These are phyloP conservation scores for Melanerpes aurifrons DNA, from an alignment of 2,113 vertebrate genomes.

Conservation along the genomic window DNA sequence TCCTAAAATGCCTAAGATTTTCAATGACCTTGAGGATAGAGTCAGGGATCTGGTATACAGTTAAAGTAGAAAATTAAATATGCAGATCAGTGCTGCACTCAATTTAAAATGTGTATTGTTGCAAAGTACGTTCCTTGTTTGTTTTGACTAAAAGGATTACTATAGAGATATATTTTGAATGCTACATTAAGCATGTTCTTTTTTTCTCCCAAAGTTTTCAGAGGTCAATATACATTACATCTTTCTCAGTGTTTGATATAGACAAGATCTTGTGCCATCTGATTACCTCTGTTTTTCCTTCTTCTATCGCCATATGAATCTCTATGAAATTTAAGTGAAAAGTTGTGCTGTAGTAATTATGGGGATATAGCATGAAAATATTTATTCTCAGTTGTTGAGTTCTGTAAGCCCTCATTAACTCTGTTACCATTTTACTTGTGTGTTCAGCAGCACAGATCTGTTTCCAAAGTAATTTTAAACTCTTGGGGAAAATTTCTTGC, in stretches of 20 bases:
- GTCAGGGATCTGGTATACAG: background rate
- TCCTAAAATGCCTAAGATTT: background rate
- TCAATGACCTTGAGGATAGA: background rate
- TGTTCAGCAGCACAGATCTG: background rate
- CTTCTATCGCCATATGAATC: background rate
- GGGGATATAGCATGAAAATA: background rate
- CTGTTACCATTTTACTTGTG: background rate
- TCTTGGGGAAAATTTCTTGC: background rate
- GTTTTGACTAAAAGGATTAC: background rate
- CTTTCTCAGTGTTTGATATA: background rate
- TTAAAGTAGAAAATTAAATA: conserved; percentile 8
- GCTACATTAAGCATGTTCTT: background rate
- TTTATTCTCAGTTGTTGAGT: background rate
- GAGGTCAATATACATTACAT: background rate
- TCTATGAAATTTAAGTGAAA: background rate
- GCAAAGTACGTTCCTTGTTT: background rate
- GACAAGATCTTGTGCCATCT: background rate
- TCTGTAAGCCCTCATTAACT: background rate
- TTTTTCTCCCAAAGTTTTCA: background rate
- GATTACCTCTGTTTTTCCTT: background rate
- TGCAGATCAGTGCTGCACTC: background rate
- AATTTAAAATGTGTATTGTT: background rate
- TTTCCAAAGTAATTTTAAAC: background rate
- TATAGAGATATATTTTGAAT: background rate
- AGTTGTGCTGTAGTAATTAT: background rate